These are phyloP conservation scores for Neomorphus geoffroyi DNA, from an alignment of 2,797 vertebrate species.

Conservation along the genomic window DNA sequence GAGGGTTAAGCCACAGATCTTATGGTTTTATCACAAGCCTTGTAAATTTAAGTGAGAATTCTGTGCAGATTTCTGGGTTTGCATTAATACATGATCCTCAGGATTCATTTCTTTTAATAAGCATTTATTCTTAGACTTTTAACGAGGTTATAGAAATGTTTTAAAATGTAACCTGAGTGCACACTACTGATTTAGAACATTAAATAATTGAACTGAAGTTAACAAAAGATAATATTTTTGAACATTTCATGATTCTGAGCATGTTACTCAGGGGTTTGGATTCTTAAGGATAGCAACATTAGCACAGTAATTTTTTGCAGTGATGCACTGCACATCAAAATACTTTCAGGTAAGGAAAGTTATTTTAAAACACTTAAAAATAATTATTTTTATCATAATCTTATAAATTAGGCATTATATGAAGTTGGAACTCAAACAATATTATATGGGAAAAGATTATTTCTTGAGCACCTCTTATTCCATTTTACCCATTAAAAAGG, in stretches of 20 bases:
- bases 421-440: not conserved
- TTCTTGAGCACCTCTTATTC: not conserved
- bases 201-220: not conserved
- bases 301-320: not conserved
- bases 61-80: not conserved
- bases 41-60: not conserved
- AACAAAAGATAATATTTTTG: not conserved
- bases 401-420: not conserved
- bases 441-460: not conserved
- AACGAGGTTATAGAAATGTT: not conserved
- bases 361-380: not conserved
- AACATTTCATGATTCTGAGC: not conserved
- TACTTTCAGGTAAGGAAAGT: not conserved
- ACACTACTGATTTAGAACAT: not conserved
- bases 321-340: not conserved
- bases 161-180: not conserved
- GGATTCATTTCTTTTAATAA: not conserved
- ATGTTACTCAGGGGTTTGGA: not conserved
- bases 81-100: not conserved
- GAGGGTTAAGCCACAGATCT: not conserved
- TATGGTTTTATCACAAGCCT: not conserved
- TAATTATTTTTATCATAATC: not conserved
- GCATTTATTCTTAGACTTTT: not conserved
- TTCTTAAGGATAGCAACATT: not conserved
- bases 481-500: not conserved